Conservation (phyloP, 2,797 vertebrate species). For the Coregonus suidteri region DNA sequence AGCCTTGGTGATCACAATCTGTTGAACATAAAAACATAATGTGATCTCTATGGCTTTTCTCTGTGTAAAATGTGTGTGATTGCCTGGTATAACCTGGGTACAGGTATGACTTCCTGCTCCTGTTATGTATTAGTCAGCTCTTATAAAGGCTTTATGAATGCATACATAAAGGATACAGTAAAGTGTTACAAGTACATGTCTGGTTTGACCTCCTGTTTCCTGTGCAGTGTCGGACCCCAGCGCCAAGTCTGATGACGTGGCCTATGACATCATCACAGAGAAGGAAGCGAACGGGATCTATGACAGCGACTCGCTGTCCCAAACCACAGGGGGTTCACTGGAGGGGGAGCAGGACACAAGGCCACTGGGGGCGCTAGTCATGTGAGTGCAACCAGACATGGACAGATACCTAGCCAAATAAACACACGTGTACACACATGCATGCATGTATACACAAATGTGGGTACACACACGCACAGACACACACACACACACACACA, state of each 20-base stretch:
- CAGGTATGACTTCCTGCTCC: neutral
- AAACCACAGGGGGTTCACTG: conserved; percentile 68
- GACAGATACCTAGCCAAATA: neutral
- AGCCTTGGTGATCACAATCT: no score
- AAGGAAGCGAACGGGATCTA: conserved; percentile 90
- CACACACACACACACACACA: neutral
- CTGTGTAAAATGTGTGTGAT: neutral
- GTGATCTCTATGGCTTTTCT: neutral
- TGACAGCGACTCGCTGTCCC: conserved; percentile 79
- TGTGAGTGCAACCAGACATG: conserved; percentile 76
- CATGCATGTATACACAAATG: neutral
- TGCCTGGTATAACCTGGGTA: neutral
- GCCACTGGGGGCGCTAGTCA: conserved; percentile 66
- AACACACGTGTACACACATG: conserved; percentile 6
- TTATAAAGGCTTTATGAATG: neutral
- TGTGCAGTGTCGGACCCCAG: conserved; percentile 69
- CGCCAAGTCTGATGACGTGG: conserved; percentile 80
- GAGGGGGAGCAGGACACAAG: conserved; percentile 78
- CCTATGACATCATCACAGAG: conserved; percentile 94
- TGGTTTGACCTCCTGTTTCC: neutral
- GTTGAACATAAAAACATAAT: no score
- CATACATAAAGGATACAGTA: neutral
- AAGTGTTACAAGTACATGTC: neutral
- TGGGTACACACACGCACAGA: neutral
- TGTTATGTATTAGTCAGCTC: neutral